A percentile compares a stretch with the other conserved stretches of the same genome.
Evolutionary conservation across 2,888 invertebrate genomes (phyloP).

Genomic region (Pristionchus maxplancki): DNA sequence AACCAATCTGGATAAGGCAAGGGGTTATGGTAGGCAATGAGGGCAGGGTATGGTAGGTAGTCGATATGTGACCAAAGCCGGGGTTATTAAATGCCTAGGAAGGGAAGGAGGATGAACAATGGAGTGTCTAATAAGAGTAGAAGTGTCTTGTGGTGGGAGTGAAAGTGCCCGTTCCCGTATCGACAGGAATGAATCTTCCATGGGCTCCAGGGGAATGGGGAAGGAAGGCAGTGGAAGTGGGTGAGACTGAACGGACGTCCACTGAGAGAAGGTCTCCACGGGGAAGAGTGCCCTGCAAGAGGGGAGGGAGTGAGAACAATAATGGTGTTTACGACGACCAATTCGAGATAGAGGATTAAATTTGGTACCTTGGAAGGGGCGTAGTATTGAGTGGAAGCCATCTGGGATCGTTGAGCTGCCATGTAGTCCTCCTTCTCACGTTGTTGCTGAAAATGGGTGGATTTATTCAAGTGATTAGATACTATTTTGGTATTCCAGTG

Average conservation of each 20-base stretch:
- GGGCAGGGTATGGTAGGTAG: not conserved
- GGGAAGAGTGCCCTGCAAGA: constrained; percentile 32
- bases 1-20: not conserved
- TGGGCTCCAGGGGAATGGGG: constrained; percentile 44
- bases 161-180: constrained; percentile 52
- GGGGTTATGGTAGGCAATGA: constrained; percentile 19
- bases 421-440: constrained; percentile 7
- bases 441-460: not conserved
- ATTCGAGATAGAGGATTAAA: too few species aligned
- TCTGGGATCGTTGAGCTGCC: constrained; percentile 27
- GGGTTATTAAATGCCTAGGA: constrained; percentile 28
- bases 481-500: not conserved
- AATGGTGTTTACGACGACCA: too few species aligned
- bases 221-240: constrained; percentile 33
- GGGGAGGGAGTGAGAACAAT: not conserved
- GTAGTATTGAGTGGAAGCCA: constrained; percentile 45
- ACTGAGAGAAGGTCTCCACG: constrained; percentile 34
- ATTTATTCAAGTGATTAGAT: not conserved
- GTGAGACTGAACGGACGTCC: constrained; percentile 32
- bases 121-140: constrained; percentile 60
- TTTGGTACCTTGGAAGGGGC: constrained; percentile 22
- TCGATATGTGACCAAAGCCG: not conserved
- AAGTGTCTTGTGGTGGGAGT: constrained; percentile 64
- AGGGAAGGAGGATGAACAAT: not conserved
- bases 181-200: constrained; percentile 32